Base-by-base conservation (phyloP, 2,888 invertebrate genomes). In the Eupeodes luniger region DNA sequence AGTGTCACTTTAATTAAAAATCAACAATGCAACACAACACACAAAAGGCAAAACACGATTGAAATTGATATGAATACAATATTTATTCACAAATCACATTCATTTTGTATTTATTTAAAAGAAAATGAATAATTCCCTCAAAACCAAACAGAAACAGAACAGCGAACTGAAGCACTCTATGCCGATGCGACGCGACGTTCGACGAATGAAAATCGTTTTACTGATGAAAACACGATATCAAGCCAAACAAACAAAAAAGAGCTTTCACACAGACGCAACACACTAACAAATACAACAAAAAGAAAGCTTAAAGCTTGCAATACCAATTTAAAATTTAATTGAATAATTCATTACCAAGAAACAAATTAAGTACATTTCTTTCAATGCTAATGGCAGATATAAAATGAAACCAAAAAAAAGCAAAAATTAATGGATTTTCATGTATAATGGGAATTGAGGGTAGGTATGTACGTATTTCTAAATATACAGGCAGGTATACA, bases 271-370 rank as follows among this genome's bases (percentile, higher is more conserved):
- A 49, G 9, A 19, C 44, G 47, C 66, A 19, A 64, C 10, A 9
- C 19, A 9, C 66, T 49, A 9, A 34, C 10, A n/a, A 66, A 55
- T 27, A 27, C 27, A 27, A 27, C 27, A 27, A 27, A 27, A 27
- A 2, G 27, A 64, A 64, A 57, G 62, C 64, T 64, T 7, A 19
- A 9, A 14, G 59, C 34, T 36, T 34, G 34, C 19, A 49, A 66
- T 34, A 66, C 49, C 47, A 66, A 66, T 66, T 27, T 14, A 66
- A 14, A n/a, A n/a, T 49, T 27, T 66, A 66, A 66, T 66, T 66
- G 14, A 64, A 19, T 64, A 19, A 64, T 64, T 66, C 66, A 66
- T 66, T 66, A 66, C 49, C 66, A 34, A 9, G 27, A 47, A 66
- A 47, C n/a, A 66, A 66, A 66, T 66, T 47, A 27, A 57, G 10